phyloP scores from a whole-genome alignment of 2,797 vertebrate species.

The Chelidonichthys spinosus region DNA sequence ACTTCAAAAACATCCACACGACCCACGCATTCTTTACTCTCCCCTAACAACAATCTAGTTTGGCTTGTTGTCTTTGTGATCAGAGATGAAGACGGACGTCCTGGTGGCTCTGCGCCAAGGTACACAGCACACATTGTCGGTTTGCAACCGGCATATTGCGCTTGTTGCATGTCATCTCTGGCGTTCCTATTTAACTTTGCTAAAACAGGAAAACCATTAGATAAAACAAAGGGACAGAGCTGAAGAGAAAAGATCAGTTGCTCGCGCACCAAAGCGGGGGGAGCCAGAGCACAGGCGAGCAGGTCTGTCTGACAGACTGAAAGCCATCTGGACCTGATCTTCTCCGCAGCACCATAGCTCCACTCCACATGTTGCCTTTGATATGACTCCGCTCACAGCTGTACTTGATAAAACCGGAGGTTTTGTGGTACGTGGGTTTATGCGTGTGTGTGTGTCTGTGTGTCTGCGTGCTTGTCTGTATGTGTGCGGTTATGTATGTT shows the following conservation, averaged over 20 bases:
- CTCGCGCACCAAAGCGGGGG: conserved; percentile 51
- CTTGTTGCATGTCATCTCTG: conserved; percentile 54
- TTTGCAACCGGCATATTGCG: conserved; percentile 40
- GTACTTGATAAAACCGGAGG: conserved; percentile 84
- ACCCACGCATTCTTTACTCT: conserved; percentile 43
- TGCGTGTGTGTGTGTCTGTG: conserved; percentile 46
- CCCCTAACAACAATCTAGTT: conserved; percentile 38
- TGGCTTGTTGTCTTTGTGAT: conserved; percentile 65
- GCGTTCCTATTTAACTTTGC: conserved; percentile 48
- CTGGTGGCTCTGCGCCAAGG: conserved; percentile 62
- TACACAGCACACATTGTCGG: conserved; percentile 44
- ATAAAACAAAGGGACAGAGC: conserved; percentile 45
- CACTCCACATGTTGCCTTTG: conserved; percentile 91
- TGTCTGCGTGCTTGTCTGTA: conserved; percentile 18
- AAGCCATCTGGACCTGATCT: conserved; percentile 93
- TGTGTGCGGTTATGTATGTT: conserved; percentile 57
- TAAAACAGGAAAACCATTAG: conserved; percentile 54
- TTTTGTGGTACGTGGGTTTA: conserved; percentile 64
- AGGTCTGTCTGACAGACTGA: conserved; percentile 64
- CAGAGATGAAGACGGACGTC: conserved; percentile 60
- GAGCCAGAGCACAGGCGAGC: conserved; percentile 53
- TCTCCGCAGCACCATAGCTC: conserved; percentile 89
- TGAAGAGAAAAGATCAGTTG: conserved; percentile 33
- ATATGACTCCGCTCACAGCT: conserved; percentile 90
- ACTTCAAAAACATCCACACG: conserved; percentile 48